phyloP scores from a whole-genome alignment of 1,140 invertebrate genomes.

The Conus betulinus region DNA sequence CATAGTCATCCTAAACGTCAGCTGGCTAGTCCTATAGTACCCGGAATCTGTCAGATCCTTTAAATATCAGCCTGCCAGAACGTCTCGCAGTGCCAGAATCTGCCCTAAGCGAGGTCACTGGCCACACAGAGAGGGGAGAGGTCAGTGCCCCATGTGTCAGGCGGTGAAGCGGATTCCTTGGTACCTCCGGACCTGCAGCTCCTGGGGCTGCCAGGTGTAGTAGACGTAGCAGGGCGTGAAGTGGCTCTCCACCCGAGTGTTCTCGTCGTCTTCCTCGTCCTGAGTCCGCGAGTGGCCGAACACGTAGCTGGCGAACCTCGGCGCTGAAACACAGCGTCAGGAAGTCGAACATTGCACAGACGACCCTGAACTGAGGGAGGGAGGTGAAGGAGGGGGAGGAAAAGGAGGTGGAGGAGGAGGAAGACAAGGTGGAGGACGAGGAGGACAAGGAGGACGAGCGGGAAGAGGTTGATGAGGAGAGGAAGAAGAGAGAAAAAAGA shows the following conservation, averaged over 20 bases:
- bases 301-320: conserved; percentile 69
- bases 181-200: conserved; percentile 16
- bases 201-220: conserved; percentile 38
- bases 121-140: too few species aligned
- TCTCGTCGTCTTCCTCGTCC: conserved; percentile 66
- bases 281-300: conserved; percentile 68
- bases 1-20: too few species aligned
- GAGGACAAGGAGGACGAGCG: neutral
- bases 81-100: too few species aligned
- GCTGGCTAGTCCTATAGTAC: too few species aligned
- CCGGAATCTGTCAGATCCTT: too few species aligned
- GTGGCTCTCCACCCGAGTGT: conserved; percentile 46
- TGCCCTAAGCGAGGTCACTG: too few species aligned
- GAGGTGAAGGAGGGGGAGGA: neutral
- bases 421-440: neutral
- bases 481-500: neutral
- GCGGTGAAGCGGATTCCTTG: conserved; percentile 21
- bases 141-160: neutral
- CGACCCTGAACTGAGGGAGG: neutral
- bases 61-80: too few species aligned
- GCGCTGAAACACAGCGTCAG: conserved; percentile 47
- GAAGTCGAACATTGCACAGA: too few species aligned
- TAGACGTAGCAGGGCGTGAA: conserved; percentile 48
- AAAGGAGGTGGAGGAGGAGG: neutral
- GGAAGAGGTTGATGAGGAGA: neutral